Base-by-base conservation (phyloP, 1,140 invertebrate genomes). In the Polyergus mexicanus region DNA sequence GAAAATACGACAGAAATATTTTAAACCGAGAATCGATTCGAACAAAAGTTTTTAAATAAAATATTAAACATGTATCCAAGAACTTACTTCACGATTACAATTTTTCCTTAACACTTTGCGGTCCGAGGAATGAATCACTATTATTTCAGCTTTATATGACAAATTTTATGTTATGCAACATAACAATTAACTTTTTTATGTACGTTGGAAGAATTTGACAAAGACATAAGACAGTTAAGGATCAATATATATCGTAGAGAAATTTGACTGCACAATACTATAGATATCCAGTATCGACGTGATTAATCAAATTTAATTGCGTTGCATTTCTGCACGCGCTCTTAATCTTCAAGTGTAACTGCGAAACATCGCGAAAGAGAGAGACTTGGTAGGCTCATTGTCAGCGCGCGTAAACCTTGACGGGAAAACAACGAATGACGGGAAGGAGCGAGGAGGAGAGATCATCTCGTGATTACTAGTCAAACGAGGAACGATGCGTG, bases 321-420 rank as follows among this genome's bases (percentile, higher is more conserved):
- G 28, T 41, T 8, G 0, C 13, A 4, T 22, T 47, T 77, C 41
- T 65, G 41, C 11, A 32, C n/a, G 19, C 41, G 19, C 25, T 11
- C 38, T 51, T 22, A 38, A 32, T 65, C 60, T 16, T 19, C 19
- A 7, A 66, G 11, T 5, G 5, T 22, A 19, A 60, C 16, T 58
- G 66, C 38, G 51, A 71, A 60, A 71, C 28, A 71, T 1, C 66
- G 78, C 56, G 32, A 60, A 44, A 74, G 38, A 83, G 78, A 44
- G 25, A 11, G 38, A 74, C 41, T 63, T 44, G 58, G 32, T 22
- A 19, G 38, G 28, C 28, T 60, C n/a, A n/a, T n/a, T n/a, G n/a
- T n/a, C 44, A 11, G 68, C 44, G 47, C 25, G 19, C 25, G 28
- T 11, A 72, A 72, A 81, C 78, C 78, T 71, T 81, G 78, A 72